These are phyloP conservation scores for Gymnoscopelus braueri DNA, from an alignment of 2,797 vertebrate species.

Conservation along the genomic window DNA sequence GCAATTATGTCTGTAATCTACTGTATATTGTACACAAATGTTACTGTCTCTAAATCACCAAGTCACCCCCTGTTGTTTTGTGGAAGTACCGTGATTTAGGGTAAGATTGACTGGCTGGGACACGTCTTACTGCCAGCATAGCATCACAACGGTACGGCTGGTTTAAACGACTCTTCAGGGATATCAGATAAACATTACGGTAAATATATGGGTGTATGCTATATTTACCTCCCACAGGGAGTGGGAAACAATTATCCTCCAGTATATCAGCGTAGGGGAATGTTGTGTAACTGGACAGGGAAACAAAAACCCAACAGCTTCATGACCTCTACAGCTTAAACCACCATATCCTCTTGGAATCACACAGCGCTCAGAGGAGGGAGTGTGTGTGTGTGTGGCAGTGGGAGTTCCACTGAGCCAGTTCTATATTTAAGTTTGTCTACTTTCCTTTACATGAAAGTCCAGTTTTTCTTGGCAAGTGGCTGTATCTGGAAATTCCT, in stretches of 20 bases:
- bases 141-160: no score
- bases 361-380: not conserved
- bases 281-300: not conserved
- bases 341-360: not conserved
- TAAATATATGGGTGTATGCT: no score
- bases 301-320: not conserved
- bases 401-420: constrained; percentile 16
- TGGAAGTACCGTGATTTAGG: no score
- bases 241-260: not conserved
- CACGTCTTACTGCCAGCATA: not conserved
- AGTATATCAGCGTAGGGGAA: not conserved
- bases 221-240: not conserved
- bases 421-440: constrained; percentile 44
- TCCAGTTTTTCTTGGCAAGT: constrained; percentile 45
- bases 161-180: no score
- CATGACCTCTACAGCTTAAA: not conserved
- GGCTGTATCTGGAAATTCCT: constrained; percentile 37
- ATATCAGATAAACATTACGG: no score
- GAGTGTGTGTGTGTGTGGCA: not conserved
- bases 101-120: not conserved
- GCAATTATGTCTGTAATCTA: no score
- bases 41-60: no score
- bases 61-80: no score
- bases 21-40: no score
- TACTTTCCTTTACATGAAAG: constrained; percentile 19